phyloP scores from a whole-genome alignment of 2,113 vertebrate species.

The Tonatia bakeri region DNA sequence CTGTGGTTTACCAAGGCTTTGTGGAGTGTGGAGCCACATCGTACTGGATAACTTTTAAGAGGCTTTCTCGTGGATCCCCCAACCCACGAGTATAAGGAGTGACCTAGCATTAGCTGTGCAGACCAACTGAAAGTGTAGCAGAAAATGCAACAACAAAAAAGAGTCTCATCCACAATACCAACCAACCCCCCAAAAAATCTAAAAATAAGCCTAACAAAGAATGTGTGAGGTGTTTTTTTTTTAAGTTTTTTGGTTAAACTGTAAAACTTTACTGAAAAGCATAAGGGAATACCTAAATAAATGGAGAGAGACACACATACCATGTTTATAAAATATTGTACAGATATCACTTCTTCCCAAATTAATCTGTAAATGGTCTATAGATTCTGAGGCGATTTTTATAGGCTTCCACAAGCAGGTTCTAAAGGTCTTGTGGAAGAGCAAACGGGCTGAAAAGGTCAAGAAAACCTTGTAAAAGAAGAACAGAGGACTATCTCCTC shows the following conservation, averaged over 20 bases:
- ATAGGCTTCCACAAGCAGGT: not conserved
- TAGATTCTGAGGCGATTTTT: not conserved
- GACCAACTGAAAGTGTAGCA: not conserved
- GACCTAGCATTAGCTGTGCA: not conserved
- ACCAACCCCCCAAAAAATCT: not conserved
- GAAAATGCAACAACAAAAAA: not conserved
- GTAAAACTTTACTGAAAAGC: not conserved
- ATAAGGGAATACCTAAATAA: not conserved
- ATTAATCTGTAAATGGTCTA: not conserved
- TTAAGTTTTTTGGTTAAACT: not conserved
- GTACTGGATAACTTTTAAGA: not conserved
- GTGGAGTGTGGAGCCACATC: not conserved
- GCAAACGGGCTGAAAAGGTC: not conserved
- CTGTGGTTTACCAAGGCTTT: not conserved
- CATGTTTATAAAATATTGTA: not conserved
- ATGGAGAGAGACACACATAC: not conserved
- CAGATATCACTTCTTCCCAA: not conserved
- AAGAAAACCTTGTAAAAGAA: not conserved
- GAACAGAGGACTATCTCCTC: not conserved
- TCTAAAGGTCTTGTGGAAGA: not conserved
- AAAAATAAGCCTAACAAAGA: not conserved
- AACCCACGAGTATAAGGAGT: not conserved
- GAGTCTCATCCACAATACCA: not conserved
- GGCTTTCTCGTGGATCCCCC: not conserved
- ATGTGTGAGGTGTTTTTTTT: not conserved